Evolutionary conservation across 2,888 invertebrate species (phyloP), one percentile per base, ranked within the genome.

Genomic region (Acrobasis consociella): DNA sequence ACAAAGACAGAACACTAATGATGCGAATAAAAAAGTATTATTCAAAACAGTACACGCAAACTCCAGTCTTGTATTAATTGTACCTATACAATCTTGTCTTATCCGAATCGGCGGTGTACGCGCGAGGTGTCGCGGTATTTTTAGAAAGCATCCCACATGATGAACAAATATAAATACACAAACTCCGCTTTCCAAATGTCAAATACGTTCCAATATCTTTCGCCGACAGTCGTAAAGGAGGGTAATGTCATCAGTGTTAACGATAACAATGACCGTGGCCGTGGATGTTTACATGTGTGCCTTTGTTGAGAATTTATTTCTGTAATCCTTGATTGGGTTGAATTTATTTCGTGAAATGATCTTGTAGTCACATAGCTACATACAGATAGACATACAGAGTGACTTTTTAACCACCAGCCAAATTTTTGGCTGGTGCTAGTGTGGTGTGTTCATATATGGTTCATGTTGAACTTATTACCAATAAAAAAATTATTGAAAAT

Each of bases 81-180:
- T 31, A 31, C 8, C 5, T 31, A 31, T 31, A 31, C 31, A 31
- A 31, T 31, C 31, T 31, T 31, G 8, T 31, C 50, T 31, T 31
- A 31, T 31, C 50, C 62, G 58, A 69, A 65, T 63, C 62, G 63
- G 64, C 68, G 66, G 64, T 69, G 65, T 64, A 71, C 71, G 65
- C 70, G 70, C 72, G 70, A 73, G 70, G 72, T 73, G 84, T 82
- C 78, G 82, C 75, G 83, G 76, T 91, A 91, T 89, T 87, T 85
- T 80, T 91, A 91, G 90, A 85, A 73, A 74, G 64, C 86, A 82
- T 78, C 86, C 84, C 86, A 89, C 85, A 74, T 87, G 85, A 87
- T 81, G 80, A 68, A 75, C 76, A 75, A 75, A 78, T 78, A 79
- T 72, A 78, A 67, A 73, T 76, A 62, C 69, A 75, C 74, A 80